phyloP scores from a whole-genome alignment of 1,140 invertebrate genomes.

The Laodelphax striatellus region DNA sequence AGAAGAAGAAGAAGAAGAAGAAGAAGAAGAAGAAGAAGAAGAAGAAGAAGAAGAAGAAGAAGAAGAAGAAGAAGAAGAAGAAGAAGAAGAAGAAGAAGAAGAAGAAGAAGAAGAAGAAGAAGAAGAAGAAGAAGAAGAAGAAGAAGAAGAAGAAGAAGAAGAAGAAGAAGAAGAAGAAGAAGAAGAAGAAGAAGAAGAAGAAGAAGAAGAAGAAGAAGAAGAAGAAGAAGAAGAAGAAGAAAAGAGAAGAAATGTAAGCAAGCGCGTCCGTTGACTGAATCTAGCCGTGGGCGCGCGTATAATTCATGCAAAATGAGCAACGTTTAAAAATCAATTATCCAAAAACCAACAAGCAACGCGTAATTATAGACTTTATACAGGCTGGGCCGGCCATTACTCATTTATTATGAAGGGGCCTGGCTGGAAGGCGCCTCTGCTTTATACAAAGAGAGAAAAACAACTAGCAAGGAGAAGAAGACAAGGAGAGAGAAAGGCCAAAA shows the following conservation, averaged over 20 bases:
- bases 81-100: too few relatives aligned
- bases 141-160: too few relatives aligned
- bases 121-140: too few relatives aligned
- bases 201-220: neutral
- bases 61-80: neutral
- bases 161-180: too few relatives aligned
- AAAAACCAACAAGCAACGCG: slow-evolving; percentile 18
- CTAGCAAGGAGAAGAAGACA: too few relatives aligned
- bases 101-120: too few relatives aligned
- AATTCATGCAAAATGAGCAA: slow-evolving; percentile 17
- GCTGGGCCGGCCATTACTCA: neutral
- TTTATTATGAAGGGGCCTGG: neutral
- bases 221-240: neutral
- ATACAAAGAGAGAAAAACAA: too few relatives aligned
- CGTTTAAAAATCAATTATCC: slow-evolving; percentile 23
- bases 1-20: neutral
- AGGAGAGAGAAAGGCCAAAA: too few relatives aligned
- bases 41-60: neutral
- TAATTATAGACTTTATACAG: slow-evolving; percentile 18
- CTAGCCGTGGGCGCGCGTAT: slow-evolving; percentile 10
- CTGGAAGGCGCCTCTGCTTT: too few relatives aligned
- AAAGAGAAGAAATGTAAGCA: neutral
- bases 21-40: neutral
- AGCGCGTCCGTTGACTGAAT: neutral
- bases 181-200: too few relatives aligned